Percentiles rank a stretch among this genome's conserved stretches.
These are phyloP conservation scores for Wasmannia auropunctata DNA, from an alignment of 1,140 invertebrate species.

Conservation along the genomic window DNA sequence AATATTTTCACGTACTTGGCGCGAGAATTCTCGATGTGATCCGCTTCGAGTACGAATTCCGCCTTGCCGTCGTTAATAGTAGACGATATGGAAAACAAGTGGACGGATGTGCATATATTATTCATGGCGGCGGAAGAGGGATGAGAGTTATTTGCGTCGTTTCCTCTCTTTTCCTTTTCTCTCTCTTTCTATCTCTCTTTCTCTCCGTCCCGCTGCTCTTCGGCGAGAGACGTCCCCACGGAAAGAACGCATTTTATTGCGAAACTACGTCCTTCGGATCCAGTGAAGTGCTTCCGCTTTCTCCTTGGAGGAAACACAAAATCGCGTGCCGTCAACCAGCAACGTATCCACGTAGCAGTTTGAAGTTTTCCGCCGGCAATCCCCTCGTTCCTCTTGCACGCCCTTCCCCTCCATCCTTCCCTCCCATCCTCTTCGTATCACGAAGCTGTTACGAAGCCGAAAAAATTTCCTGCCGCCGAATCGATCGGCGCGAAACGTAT, in stretches of 20 bases:
- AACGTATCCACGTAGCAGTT: conserved; percentile 6
- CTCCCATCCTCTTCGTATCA: no score
- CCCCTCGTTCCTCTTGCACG: not conserved
- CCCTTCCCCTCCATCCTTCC: no score
- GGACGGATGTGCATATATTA: conserved; percentile 34
- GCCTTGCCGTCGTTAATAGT: conserved; percentile 25
- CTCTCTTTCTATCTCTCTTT: not conserved
- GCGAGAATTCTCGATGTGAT: not conserved
- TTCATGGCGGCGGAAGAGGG: conserved; percentile 20
- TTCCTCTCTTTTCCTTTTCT: not conserved
- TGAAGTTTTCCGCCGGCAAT: not conserved
- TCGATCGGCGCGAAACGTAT: conserved; percentile 12
- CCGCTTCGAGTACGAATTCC: not conserved
- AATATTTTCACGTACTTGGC: not conserved
- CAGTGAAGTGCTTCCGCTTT: conserved; percentile 51
- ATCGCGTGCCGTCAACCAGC: conserved; percentile 33
- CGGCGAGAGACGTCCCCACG: conserved; percentile 42
- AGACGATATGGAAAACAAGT: conserved; percentile 52
- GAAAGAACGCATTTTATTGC: conserved; percentile 60
- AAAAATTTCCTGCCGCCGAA: not conserved
- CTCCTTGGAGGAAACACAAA: conserved; percentile 22
- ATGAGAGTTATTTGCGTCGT: conserved; percentile 37
- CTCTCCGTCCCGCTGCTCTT: not conserved
- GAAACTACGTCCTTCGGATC: conserved; percentile 42
- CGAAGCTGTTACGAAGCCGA: not conserved